Evolutionary conservation across 2,888 invertebrate species (phyloP).

Genomic region (Drosophila diplacantha): DNA sequence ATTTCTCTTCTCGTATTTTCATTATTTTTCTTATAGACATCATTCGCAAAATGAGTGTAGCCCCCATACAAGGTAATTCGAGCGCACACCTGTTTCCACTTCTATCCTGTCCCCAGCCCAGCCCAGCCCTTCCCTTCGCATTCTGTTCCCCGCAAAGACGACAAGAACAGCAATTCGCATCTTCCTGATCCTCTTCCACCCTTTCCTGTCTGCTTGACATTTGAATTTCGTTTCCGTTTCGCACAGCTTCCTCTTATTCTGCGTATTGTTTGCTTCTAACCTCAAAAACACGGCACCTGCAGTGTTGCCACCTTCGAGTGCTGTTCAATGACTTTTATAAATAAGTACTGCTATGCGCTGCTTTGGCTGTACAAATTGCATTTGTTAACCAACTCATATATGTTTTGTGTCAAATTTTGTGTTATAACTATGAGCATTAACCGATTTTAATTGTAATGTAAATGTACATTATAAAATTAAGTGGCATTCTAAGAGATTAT

Average conservation of each 20-base stretch:
- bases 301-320: slow-evolving; percentile 3
- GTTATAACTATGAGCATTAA: neutral
- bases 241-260: slow-evolving; percentile 11
- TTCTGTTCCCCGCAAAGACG: slow-evolving; percentile 10
- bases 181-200: neutral
- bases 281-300: slow-evolving; percentile 1
- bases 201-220: slow-evolving; percentile 2
- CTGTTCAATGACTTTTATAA: no score
- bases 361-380: neutral
- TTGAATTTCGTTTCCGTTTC: slow-evolving; percentile 17
- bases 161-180: slow-evolving; percentile 6
- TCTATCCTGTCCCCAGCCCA: neutral
- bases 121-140: neutral
- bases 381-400: neutral
- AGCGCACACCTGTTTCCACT: slow-evolving; percentile 47
- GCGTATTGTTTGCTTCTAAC: slow-evolving; percentile 6
- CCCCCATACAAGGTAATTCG: slow-evolving; percentile 75
- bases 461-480: no score
- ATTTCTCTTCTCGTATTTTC: slow-evolving; percentile 58
- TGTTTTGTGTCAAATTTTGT: neutral
- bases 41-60: slow-evolving; percentile 78
- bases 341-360: neutral
- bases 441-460: no score
- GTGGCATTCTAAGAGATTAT: neutral
- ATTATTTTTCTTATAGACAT: slow-evolving; percentile 76